These are phyloP conservation scores for Rhabdomys pumilio DNA, from an alignment of 2,797 vertebrate species.

Conservation along the genomic window DNA sequence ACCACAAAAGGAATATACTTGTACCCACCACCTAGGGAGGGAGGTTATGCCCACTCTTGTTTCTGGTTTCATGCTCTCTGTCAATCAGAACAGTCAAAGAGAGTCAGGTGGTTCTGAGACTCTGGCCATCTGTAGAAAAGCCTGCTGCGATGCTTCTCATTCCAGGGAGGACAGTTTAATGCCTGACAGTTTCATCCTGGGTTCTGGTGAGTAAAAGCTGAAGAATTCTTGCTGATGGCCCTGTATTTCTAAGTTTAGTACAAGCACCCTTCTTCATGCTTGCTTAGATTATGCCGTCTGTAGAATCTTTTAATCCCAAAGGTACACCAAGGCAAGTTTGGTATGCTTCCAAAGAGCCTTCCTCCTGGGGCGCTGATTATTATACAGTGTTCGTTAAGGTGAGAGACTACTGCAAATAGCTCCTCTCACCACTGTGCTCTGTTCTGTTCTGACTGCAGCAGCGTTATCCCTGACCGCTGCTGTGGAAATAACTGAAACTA, in stretches of 20 bases:
- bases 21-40: not conserved
- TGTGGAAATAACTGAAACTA: not conserved
- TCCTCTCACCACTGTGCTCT: constrained; percentile 2
- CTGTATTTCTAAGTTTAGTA: constrained; percentile 55
- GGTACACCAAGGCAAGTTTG: not conserved
- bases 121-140: not conserved
- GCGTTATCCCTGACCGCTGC: not conserved
- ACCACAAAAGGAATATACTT: not conserved
- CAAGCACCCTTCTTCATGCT: constrained; percentile 41
- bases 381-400: not conserved
- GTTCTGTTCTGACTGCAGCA: constrained; percentile 9
- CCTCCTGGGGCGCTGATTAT: constrained; percentile 30
- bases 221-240: constrained; percentile 19
- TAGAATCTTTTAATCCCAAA: constrained; percentile 28
- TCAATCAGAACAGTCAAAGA: constrained; percentile 39
- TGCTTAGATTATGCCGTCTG: constrained; percentile 31
- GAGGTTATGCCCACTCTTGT: not conserved
- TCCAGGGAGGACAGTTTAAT: constrained; percentile 7
- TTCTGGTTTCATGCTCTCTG: constrained; percentile 11
- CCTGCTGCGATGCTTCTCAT: not conserved
- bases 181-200: constrained; percentile 17
- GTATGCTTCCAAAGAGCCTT: constrained; percentile 2
- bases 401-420: not conserved
- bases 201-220: not conserved
- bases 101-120: not conserved